These are phyloP conservation scores for Luehdorfia chinensis DNA, from an alignment of 1,140 invertebrate species.

Conservation along the genomic window DNA sequence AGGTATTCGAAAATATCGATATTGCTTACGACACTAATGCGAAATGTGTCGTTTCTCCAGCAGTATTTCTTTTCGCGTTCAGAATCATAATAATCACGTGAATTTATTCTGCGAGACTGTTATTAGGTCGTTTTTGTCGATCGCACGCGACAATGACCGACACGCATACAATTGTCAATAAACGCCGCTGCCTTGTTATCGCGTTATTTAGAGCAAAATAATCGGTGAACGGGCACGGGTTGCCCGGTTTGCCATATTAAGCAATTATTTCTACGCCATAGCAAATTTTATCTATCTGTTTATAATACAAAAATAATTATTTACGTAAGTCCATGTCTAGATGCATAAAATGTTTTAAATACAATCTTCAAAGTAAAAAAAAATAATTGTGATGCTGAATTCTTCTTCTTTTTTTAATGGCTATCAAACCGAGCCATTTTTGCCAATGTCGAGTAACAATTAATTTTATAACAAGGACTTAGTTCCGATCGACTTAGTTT, in stretches of 20 bases:
- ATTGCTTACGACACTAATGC: not conserved
- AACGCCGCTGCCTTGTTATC: conserved; percentile 23
- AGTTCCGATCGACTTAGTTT: no score
- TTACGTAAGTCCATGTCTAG: no score
- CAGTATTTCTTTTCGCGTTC: conserved; percentile 9
- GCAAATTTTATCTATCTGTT: no score
- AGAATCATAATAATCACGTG: conserved; percentile 5
- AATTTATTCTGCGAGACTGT: conserved; percentile 16
- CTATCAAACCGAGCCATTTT: no score
- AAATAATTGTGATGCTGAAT: no score
- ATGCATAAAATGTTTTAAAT: no score
- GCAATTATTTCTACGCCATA: conserved; percentile 1
- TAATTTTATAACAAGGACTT: no score
- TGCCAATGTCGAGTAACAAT: no score
- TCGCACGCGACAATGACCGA: conserved; percentile 16
- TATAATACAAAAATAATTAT: no score
- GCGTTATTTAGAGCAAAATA: conserved; percentile 32
- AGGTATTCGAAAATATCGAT: no score
- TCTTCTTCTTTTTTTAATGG: no score
- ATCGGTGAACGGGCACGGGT: conserved; percentile 21
- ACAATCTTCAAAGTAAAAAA: no score
- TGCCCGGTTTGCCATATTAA: conserved; percentile 9
- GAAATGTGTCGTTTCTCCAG: conserved; percentile 7
- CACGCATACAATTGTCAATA: conserved; percentile 22
- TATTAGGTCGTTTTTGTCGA: conserved; percentile 20